Evolutionary conservation across 2,797 vertebrate genomes (phyloP), one percentile per base, ranked within the genome.

Genomic region (Merluccius polli): DNA sequence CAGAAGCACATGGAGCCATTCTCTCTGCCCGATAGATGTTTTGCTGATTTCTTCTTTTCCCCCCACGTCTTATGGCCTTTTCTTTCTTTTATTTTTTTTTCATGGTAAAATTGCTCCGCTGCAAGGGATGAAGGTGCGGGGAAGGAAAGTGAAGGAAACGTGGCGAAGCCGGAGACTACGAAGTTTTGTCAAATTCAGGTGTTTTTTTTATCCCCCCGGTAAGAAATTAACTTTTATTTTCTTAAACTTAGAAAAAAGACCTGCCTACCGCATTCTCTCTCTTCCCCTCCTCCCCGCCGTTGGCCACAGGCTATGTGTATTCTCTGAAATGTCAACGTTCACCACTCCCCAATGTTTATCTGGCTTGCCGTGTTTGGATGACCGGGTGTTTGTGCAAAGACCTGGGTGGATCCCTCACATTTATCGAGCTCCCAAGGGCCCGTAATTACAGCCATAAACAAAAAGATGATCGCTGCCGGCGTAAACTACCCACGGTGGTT

Each of bases 11-110:
- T 84, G 77, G 86, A 88, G 87, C 80, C 86, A 86, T 89, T 89
- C 85, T 87, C 87, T 85, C 85, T 79, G 85, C 84, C 87, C 88
- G 84, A 89, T 89, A 89, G 87, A 88, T 89, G 84, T 89, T 88
- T 83, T 90, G 88, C 90, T 92, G 91, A 91, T 91, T 88, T 72
- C 41, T 87, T 81, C 73, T 59, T 59, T 24, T 24, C 10, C 38
- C 6, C 38, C 6, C 38, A 3, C 33, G 3, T 8, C 33, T 8
- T 8, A 16, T 18, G 13, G 13, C n/a, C 6, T 52, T 21, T 5
- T 52, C 44, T 5, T 13, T 52, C 7, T 52, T 18, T 52, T 52
- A 18, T 52, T 7, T 63, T 63, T 48, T 48, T 48, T 24, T 27
- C 24, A 27, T 82, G 84, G 84, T 87, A 80, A 89, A 91, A 89